phyloP scores from a whole-genome alignment of 2,888 invertebrate genomes.

The Drosophila helvetica region DNA sequence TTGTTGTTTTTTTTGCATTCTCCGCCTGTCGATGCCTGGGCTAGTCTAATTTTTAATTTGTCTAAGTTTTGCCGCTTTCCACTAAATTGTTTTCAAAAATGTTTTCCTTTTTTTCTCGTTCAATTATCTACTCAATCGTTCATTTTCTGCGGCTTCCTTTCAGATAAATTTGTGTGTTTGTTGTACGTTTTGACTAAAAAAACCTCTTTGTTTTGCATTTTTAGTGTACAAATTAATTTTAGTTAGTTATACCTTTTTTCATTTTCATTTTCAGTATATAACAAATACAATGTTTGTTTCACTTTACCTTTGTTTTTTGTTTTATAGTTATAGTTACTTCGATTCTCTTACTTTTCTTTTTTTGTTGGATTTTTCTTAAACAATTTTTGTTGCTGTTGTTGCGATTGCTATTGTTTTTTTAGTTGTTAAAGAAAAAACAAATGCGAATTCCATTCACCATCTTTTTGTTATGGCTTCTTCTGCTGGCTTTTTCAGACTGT shows the following conservation, averaged over 20 bases:
- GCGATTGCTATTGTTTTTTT: conserved; percentile 10
- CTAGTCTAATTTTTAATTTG: conserved; percentile 42
- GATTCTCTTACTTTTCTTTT: conserved; percentile 31
- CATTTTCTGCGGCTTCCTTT: conserved; percentile 9
- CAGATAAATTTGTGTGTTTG: conserved; percentile 17
- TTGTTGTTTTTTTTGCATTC: conserved; percentile 2
- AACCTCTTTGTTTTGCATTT: conserved; percentile 1
- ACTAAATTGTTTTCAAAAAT: conserved; percentile 40
- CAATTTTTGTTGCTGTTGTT: conserved; percentile 35
- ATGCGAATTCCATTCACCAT: conserved; percentile 58
- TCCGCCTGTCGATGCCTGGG: conserved; percentile 24
- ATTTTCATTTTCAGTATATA: conserved; percentile 24
- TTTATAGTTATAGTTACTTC: conserved; percentile 55
- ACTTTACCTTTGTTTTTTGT: conserved; percentile 11
- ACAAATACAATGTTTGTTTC: conserved; percentile 52
- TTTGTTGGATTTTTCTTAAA: conserved; percentile 28
- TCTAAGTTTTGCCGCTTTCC: conserved; percentile 27
- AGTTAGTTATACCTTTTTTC: conserved; percentile 49
- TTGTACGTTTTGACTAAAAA: conserved; percentile 35
- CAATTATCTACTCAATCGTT: conserved; percentile 38
- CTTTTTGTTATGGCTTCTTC: conserved; percentile 22
- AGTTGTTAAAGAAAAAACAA: conserved; percentile 58
- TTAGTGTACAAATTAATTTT: conserved; percentile 66
- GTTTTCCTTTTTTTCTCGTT: not conserved
- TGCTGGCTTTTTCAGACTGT: conserved; percentile 55